Base-by-base conservation (phyloP, 2,797 vertebrate species). In the Crypturellus tataupa region DNA sequence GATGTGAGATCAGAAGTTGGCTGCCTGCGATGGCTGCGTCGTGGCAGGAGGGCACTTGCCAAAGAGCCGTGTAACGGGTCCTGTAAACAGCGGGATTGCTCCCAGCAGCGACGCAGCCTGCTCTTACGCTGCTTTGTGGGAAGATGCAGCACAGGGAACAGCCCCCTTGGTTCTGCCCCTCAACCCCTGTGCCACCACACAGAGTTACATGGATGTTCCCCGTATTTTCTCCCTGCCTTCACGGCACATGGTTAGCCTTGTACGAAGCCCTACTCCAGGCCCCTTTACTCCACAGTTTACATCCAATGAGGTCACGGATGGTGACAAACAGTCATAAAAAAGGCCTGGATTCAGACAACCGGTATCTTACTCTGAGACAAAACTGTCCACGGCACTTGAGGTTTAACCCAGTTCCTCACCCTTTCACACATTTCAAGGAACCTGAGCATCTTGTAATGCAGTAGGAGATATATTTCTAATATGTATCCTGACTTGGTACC, bases 1-100 rank as follows among this genome's bases (percentile, higher is more conserved):
- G 90, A 29, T 80, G 85, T 95, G 94, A 96, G 92, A 64, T 96
- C 96, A 96, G 89, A 27, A 2, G 39, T 86, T 96, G 95, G 93
- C 94, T 75, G 83, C 65, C 9, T 10, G 13, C 9, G 0, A 1
- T 94, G 95, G 84, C 93, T 83, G 84, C 49, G 89, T 81, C 56
- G 70, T 60, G 91, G 91, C 91, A 94, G 91, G 91, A 68, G 77
- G 87, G 91, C 92, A 95, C 60, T 94, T 89, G 95, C 95, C 94
- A 96, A 92, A 64, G 82, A 56, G 39, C 82, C 81, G 76, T 0
- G 77, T 92, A 70, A 97, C n/a, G 73, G 89, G 6, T 84, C 5
- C 2, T 71, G 92, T 92, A 91, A 95, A 92, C 87, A 93, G 60
- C 73, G 46, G 80, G 19, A 20, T 16, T 92, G 82, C 64, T 94